Evolutionary conservation across 2,113 vertebrate species (phyloP), one percentile per base, ranked within the genome.

Genomic region (Talpa occidentalis): DNA sequence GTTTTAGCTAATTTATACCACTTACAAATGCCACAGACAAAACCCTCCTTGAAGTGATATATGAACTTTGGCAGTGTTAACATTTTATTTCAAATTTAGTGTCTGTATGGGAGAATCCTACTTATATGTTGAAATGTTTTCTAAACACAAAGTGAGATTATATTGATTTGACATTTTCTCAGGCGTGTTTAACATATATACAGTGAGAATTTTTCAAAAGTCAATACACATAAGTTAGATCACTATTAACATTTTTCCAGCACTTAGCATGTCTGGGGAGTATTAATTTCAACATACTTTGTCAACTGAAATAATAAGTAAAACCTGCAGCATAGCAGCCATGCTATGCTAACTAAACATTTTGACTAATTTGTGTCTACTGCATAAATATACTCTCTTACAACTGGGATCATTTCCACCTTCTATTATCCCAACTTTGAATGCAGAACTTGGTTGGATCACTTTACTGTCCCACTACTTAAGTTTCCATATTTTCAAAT

Each of bases 151-250:
- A 81, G 73, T 96, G 74, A 95, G 80, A 85, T 85, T 95, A 88
- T 74, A 91, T 77, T 82, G 52, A 94, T 94, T 96, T 96, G 93
- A 88, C 83, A 82, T 88, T 94, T 97, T 94, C 88, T 94, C 72
- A 94, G 67, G 44, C 95, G 90, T 93, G 82, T 91, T 73, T 93
- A 93, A 86, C 62, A 92, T 90, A 82, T 90, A 93, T 56, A 88
- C 70, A 93, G 59, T 66, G 60, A 94, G 83, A 86, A 49, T 49
- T 49, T 49, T 49, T 49, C 12, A 94, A 8, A 91, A 93, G 66
- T 82, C 76, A 88, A 44, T 93, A 95, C 92, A 84, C n/a, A 17
- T 95, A 95, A 84, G 62, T 84, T 84, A 88, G 87, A 94, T 90
- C 67, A 77, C 76, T 96, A 90, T 77, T 95, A 97, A 94, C 59